Base-by-base conservation (phyloP, 2,797 vertebrate species). In the Sebastes alutus region DNA sequence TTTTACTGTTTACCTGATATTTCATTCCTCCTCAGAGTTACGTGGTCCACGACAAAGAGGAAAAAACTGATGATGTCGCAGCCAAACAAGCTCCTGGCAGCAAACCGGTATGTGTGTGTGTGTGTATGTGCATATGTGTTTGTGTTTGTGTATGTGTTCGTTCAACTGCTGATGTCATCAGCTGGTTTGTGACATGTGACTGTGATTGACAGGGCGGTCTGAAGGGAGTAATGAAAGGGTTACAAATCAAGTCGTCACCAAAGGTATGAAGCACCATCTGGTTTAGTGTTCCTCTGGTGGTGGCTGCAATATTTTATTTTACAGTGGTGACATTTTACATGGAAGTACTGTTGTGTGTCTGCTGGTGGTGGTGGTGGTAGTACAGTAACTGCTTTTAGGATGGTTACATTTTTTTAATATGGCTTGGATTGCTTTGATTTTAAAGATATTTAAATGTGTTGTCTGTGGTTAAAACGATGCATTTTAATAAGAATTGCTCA, bases 211-310 rank as follows among this genome's bases (percentile, higher is more conserved):
- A 93, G 92, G 74, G 72, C 3, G 64, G 1, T 65, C 81, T 92
- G 67, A 92, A 85, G 54, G 93, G 75, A 49, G 80, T 84, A 6
- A 88, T 86, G 83, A 94, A 87, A 86, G 86, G 84, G 14, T 82
- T 84, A 7, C 88, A 86, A 2, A 9, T 91, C 42, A 92, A 87
- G 78, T 63, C 88, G 7, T 80, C 87, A 9, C 72, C 87, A 12
- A 90, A 93, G 91, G 91, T 93, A 89, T 2, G 29, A 72, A 30
- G 33, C 64, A 7, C 25, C 54, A 4, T 14, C 32, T 32, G 68
- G 2, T 56, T 8, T 65, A 46, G 33, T 81, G 62, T 46, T 5
- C 23, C 70, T 56, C 35, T 74, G 75, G 42, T 78, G 69, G 73
- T 3, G 82, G 72, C 35, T 71, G 27, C 13, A 35, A 6, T 3